Evolutionary conservation across 2,888 invertebrate genomes (phyloP), one percentile per base, ranked within the genome.

Genomic region (Ophion ventricosus): DNA sequence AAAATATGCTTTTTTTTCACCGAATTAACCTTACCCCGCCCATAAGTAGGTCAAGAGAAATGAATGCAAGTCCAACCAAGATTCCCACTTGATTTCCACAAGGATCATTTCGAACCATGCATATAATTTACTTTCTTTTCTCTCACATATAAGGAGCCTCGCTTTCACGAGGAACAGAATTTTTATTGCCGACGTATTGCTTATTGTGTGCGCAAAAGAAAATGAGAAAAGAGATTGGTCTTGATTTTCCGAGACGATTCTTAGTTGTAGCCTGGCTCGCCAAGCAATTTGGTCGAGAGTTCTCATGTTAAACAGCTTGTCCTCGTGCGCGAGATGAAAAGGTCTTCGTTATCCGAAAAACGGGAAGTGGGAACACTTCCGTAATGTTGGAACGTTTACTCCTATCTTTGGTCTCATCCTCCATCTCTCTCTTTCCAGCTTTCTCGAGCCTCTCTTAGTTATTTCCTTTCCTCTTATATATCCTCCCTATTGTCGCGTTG

Each of bases 401-500:
- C 66, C 26, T 82, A 85, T 85, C 80, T 76, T 23, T 43, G 63
- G 72, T 54, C 78, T 72, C 82, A 81, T 81, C 79, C 67, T 40
- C 64, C n/a, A 29, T 72, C 54, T 40, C 26, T 49, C 35, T 72
- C 64, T 74, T 76, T 40, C 78, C 29, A 17, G 43, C 26, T 29
- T 74, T 54, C 25, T 17, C 56, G 35, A 63, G 56, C 73, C 64
- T 72, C 26, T 26, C 49, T 69, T 54, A 17, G 49, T 80, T 74
- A 76, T 82, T 85, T 82, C 75, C 83, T 64, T 72, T 72, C 35
- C 69, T 76, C 67, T 66, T 54, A n/a, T n/a, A n/a, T 77, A 54
- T 63, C 73, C 64, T 74, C 69, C 20, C 75, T 79, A 80, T 85
- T 83, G 76, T 85, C 82, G 74, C 77, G 73, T 83, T 83, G 81